These are phyloP conservation scores for Troides aeacus DNA, from an alignment of 2,888 invertebrate genomes.

Conservation along the genomic window DNA sequence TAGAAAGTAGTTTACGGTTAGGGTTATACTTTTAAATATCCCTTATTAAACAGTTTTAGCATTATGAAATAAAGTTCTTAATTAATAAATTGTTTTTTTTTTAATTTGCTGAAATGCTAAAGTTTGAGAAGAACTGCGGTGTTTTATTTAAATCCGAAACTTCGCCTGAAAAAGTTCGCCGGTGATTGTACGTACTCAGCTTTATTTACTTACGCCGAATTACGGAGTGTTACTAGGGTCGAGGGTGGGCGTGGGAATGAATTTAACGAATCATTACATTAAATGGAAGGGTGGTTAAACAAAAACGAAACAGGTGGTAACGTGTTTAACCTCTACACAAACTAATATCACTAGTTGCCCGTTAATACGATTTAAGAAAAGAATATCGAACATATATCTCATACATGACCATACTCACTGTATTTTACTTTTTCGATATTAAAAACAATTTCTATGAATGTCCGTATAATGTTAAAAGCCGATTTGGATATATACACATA, in stretches of 20 bases:
- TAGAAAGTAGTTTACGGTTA: background rate
- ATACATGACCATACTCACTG: too few species aligned
- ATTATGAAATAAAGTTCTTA: background rate
- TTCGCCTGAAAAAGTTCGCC: conserved; percentile 8
- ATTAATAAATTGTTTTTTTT: background rate
- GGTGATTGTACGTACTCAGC: conserved; percentile 9
- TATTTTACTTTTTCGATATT: too few species aligned
- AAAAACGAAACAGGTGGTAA: conserved; percentile 40
- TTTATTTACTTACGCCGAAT: conserved; percentile 51
- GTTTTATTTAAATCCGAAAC: background rate
- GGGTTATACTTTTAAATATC: too few species aligned
- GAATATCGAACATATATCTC: too few species aligned
- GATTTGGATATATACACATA: too few species aligned
- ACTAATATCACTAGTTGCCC: conserved; percentile 20
- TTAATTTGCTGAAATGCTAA: background rate
- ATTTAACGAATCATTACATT: conserved; percentile 72
- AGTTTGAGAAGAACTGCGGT: conserved; percentile 3
- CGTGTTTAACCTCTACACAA: conserved; percentile 26
- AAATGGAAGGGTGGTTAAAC: conserved; percentile 54
- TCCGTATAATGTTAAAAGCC: too few species aligned
- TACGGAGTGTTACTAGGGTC: conserved; percentile 56
- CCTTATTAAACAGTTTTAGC: background rate
- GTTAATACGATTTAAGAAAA: too few species aligned
- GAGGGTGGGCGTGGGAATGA: conserved; percentile 47
- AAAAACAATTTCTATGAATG: too few species aligned